Conservation (phyloP, 1,140 invertebrate genomes). For the Acromyrmex echinatior region DNA sequence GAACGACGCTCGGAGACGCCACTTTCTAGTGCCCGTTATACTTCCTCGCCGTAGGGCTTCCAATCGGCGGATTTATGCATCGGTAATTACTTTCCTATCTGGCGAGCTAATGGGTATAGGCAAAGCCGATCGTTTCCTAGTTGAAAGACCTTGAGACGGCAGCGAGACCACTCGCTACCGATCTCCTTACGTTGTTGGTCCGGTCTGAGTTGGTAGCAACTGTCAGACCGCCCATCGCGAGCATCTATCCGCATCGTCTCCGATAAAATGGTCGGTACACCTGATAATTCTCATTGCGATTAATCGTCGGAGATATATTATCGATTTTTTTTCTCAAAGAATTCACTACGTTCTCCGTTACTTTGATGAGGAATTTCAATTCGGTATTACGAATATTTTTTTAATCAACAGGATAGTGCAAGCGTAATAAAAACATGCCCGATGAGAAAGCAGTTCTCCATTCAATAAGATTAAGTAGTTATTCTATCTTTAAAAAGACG, state of each 20-base stretch:
- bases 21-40: constrained; percentile 44
- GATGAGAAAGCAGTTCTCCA: neutral
- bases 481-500: constrained; percentile 2
- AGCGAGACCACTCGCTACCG: constrained; percentile 16
- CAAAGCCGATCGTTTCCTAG: constrained; percentile 61
- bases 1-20: constrained; percentile 45
- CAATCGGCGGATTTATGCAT: constrained; percentile 71
- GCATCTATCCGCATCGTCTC: constrained; percentile 43
- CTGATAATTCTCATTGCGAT: constrained; percentile 67
- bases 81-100: constrained; percentile 75
- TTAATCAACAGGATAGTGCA: constrained; percentile 1
- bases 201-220: constrained; percentile 39
- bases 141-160: constrained; percentile 43
- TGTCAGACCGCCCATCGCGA: constrained; percentile 63
- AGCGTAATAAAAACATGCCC: neutral
- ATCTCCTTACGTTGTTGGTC: constrained; percentile 33
- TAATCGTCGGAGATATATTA: constrained; percentile 67
- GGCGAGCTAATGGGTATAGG: constrained; percentile 64
- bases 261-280: constrained; percentile 68
- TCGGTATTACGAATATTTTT: constrained; percentile 26
- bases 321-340: constrained; percentile 10
- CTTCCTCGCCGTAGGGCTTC: constrained; percentile 14
- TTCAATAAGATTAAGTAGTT: neutral
- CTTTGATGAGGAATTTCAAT: constrained; percentile 39
- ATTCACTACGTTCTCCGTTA: neutral